phyloP scores from a whole-genome alignment of 2,797 vertebrate genomes.

The Hemibagrus guttatus region DNA sequence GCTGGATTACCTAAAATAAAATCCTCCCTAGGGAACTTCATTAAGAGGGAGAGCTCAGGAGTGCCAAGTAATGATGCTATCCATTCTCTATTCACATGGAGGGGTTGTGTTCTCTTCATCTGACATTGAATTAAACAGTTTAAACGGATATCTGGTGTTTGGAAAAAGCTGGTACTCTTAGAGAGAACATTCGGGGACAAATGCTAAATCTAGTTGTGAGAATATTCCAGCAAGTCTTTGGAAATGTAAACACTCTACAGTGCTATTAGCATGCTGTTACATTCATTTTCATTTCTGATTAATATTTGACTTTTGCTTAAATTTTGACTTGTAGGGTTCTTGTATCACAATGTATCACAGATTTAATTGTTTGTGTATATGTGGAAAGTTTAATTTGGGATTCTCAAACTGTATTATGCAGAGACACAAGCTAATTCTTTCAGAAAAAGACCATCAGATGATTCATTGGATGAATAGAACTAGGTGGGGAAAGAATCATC shows the following conservation, averaged over 20 bases:
- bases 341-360: not conserved
- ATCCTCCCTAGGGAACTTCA: constrained; percentile 22
- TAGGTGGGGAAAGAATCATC: not conserved
- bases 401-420: not conserved
- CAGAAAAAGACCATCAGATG: not conserved
- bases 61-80: constrained; percentile 56
- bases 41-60: constrained; percentile 23
- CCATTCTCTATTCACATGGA: constrained; percentile 41
- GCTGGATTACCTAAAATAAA: constrained; percentile 65
- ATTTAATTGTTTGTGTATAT: not conserved
- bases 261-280: not conserved
- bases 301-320: constrained; percentile 5
- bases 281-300: not conserved
- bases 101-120: constrained; percentile 24
- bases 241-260: constrained; percentile 18
- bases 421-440: not conserved
- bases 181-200: not conserved
- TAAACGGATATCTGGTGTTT: constrained; percentile 9
- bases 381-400: not conserved
- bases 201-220: constrained; percentile 24
- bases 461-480: not conserved
- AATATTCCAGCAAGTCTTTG: not conserved
- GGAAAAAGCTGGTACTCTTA: constrained; percentile 18
- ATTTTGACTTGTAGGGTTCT: constrained; percentile 12
- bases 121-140: constrained; percentile 14